Percentiles rank a stretch among this genome's conserved stretches.
These are phyloP conservation scores for Probosciger aterrimus DNA, from an alignment of 2,113 vertebrate species.

Conservation along the genomic window DNA sequence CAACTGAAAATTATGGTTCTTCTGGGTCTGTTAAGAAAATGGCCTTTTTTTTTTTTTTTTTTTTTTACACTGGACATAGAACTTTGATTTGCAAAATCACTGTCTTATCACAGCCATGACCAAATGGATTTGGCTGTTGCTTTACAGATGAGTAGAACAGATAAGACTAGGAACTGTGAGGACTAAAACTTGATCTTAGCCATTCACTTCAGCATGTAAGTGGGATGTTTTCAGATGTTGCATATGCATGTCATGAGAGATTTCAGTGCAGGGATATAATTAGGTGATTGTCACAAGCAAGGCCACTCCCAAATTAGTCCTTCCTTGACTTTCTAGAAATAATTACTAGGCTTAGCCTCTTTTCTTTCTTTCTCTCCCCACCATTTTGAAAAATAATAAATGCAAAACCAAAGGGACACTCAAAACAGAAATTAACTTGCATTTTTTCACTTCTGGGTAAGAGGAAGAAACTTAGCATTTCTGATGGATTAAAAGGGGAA, in stretches of 20 bases:
- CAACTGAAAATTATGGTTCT: not conserved
- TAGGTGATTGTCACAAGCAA: not conserved
- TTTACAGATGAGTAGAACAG: not conserved
- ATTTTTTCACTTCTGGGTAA: not conserved
- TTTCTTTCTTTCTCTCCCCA: not conserved
- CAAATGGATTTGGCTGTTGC: not conserved
- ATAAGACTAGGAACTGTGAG: not conserved
- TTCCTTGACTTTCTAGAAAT: not conserved
- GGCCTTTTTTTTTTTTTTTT: not conserved
- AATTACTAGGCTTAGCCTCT: not conserved
- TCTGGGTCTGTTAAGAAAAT: not conserved
- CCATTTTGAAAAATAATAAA: not conserved
- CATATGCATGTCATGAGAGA: not conserved
- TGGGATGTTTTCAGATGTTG: not conserved
- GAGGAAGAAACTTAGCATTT: not conserved
- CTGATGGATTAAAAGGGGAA: not conserved
- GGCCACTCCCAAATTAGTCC: not conserved
- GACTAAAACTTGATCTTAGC: not conserved
- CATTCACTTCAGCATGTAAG: not conserved
- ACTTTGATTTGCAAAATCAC: not conserved
- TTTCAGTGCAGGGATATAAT: not conserved
- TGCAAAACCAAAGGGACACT: not conserved
- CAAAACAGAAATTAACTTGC: not conserved
- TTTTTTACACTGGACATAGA: not conserved
- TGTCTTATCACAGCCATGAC: not conserved